A percentile compares a stretch with the other conserved stretches of the same genome.
Conservation (phyloP, 64 coral and sea anemone genomes). For the Dendronephthya gigantea region DNA sequence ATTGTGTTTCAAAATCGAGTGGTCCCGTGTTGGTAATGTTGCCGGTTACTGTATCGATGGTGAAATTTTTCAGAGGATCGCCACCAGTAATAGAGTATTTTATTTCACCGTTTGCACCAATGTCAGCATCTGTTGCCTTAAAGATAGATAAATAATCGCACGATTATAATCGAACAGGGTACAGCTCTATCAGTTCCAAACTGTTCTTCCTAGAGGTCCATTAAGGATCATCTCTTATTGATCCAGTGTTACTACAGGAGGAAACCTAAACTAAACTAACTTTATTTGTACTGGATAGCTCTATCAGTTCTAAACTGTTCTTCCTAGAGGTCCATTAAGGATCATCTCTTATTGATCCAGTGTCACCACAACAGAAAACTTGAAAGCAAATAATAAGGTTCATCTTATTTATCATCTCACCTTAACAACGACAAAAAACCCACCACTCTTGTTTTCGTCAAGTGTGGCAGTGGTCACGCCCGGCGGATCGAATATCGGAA, state of each 20-base stretch:
- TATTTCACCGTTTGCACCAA: background rate
- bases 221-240: background rate
- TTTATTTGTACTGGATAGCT: too few relatives aligned
- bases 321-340: background rate
- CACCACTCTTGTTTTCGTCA: background rate
- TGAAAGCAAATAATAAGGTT: background rate
- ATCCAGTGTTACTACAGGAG: background rate
- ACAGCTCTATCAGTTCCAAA: background rate
- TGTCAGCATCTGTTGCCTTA: background rate
- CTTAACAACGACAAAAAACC: background rate
- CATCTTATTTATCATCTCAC: background rate
- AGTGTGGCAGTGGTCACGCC: background rate
- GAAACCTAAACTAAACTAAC: background rate
- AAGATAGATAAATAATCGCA: background rate
- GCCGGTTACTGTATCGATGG: background rate
- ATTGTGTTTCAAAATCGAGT: background rate
- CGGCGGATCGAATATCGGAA: constrained; percentile 14
- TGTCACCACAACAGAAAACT: background rate
- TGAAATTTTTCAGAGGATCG: background rate
- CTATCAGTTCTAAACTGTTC: too few relatives aligned
- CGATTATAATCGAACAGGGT: background rate
- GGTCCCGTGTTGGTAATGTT: background rate
- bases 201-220: background rate
- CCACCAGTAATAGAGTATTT: background rate
- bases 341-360: background rate